Conservation (phyloP, 1,140 invertebrate species). For the Caenorhabditis briggsae region DNA sequence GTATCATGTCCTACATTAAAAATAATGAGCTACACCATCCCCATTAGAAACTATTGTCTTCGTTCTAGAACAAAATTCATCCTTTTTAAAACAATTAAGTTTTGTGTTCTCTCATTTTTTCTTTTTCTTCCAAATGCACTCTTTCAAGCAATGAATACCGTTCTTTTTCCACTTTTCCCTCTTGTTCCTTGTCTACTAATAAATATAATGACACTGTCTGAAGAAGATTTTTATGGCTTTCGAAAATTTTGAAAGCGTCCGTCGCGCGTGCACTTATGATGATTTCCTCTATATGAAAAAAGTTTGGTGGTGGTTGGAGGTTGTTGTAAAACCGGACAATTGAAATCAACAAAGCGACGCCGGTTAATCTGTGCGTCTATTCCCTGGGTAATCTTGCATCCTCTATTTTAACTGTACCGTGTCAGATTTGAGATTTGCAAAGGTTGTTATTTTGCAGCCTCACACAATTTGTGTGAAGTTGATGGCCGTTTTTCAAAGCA, state of each 20-base stretch:
- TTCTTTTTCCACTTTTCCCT: background rate
- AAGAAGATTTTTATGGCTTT: background rate
- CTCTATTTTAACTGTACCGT: background rate
- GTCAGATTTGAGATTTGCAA: slow-evolving; percentile 12
- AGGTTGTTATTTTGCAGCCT: slow-evolving; percentile 6
- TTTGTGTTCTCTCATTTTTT: background rate
- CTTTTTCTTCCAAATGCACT: background rate
- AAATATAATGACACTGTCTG: slow-evolving; percentile 31
- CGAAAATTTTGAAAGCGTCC: slow-evolving; percentile 2
- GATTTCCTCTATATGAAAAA: slow-evolving; percentile 11
- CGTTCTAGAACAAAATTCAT: background rate
- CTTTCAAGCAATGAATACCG: slow-evolving; percentile 4
- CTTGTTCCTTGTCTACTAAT: background rate
- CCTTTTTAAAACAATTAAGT: slow-evolving; percentile 24
- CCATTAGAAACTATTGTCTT: background rate
- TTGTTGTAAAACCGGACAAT: slow-evolving; percentile 45
- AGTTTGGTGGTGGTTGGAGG: slow-evolving; percentile 12
- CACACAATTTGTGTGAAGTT: slow-evolving; percentile 2
- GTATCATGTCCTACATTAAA: slow-evolving; percentile 62
- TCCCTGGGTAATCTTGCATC: slow-evolving; percentile 37
- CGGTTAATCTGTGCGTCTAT: slow-evolving; percentile 52
- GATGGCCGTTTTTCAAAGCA: slow-evolving; percentile 34
- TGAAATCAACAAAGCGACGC: slow-evolving; percentile 54
- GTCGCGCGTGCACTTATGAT: slow-evolving; percentile 36
- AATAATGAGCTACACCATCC: slow-evolving; percentile 56